A percentile compares a stretch with the other conserved stretches of the same genome.
Evolutionary conservation across 2,113 vertebrate genomes (phyloP).

Genomic region (Bostrychus sinensis): DNA sequence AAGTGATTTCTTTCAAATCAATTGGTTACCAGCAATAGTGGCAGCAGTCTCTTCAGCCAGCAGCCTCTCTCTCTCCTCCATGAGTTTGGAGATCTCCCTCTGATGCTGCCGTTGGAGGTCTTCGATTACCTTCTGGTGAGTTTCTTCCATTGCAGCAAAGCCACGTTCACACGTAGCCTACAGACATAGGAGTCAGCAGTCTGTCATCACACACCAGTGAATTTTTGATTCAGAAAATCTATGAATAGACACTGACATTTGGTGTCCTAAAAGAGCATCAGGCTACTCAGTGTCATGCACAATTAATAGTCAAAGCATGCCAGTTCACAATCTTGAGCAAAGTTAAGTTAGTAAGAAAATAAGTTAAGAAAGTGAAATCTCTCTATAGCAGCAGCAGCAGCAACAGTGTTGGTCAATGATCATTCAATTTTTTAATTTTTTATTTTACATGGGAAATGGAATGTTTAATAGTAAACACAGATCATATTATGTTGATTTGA

Average conservation of each 20-base stretch:
- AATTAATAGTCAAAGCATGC: slow-evolving; percentile 52
- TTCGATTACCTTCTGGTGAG: slow-evolving; percentile 94
- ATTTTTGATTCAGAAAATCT: slow-evolving; percentile 24
- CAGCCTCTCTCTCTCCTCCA: slow-evolving; percentile 93
- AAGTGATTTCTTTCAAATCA: too few relatives aligned
- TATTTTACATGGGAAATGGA: slow-evolving; percentile 51
- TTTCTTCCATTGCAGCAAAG: slow-evolving; percentile 97
- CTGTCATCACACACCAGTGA: neutral
- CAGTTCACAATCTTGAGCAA: slow-evolving; percentile 32
- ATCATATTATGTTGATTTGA: neutral
- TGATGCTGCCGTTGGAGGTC: slow-evolving; percentile 96
- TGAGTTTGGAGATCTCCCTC: slow-evolving; percentile 92
- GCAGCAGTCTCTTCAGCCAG: slow-evolving; percentile 95
- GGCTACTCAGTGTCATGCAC: slow-evolving; percentile 44
- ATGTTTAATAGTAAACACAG: neutral
- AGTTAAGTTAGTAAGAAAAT: slow-evolving; percentile 52
- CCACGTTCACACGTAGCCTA: slow-evolving; percentile 97
- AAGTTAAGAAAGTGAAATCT: slow-evolving; percentile 28
- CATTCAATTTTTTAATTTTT: neutral
- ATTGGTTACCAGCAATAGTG: slow-evolving; percentile 89
- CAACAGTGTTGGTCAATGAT: neutral
- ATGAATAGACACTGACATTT: slow-evolving; percentile 1
- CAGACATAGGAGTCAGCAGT: slow-evolving; percentile 6
- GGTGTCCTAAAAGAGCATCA: slow-evolving; percentile 3
- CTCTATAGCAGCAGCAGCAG: neutral